Base-by-base conservation (phyloP, 1,140 invertebrate species). In the Drosophila punjabiensis region DNA sequence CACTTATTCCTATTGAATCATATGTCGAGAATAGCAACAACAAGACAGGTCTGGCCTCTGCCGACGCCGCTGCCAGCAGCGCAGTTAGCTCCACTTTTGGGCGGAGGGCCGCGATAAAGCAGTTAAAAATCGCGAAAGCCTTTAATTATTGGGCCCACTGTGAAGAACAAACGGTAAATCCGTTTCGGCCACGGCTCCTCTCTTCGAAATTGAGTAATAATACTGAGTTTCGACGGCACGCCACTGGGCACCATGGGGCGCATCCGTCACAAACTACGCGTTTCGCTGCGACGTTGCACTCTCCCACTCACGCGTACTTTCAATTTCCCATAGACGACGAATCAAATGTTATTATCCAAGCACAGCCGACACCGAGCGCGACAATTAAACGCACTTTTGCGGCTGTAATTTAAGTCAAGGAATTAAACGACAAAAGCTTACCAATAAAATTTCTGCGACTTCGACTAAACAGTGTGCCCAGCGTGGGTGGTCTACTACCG, bases 11-110 rank as follows among this genome's bases (percentile, higher is more conserved):
- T 82, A 82, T 92, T 92, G 91, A 91, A 92, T 92, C 91, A 92
- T 92, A 85, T 92, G 84, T 92, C 84, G 82, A 92, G 87, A 92
- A 92, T 92, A 92, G 91, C 91, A 92, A 92, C 91, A 92, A 92
- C 82, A 90, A 90, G 74, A 74, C 30, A 58, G 18, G 55, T 39
- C 55, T 64, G 67, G 64, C 66, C 82, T 61, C 67, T 67, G 76
- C 32, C 65, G 70, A 60, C 67, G 68, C 55, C 50, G 53, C 41
- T 73, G 75, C 53, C 18, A 52, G 77, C 82, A 78, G 83, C 74
- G 75, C 75, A 56, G 86, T 41, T 65, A 50, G 50, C 64, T 61
- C 48, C 64, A 58, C 24, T 16, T 56, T 83, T 60, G 70, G 84
- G 76, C 84, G 79, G 79, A 76, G 80, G 63, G 64, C 50, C 10